A percentile compares a stretch with the other conserved stretches of the same genome.
phyloP scores from a whole-genome alignment of 2,797 vertebrate genomes.

The Acropternis orthonyx region DNA sequence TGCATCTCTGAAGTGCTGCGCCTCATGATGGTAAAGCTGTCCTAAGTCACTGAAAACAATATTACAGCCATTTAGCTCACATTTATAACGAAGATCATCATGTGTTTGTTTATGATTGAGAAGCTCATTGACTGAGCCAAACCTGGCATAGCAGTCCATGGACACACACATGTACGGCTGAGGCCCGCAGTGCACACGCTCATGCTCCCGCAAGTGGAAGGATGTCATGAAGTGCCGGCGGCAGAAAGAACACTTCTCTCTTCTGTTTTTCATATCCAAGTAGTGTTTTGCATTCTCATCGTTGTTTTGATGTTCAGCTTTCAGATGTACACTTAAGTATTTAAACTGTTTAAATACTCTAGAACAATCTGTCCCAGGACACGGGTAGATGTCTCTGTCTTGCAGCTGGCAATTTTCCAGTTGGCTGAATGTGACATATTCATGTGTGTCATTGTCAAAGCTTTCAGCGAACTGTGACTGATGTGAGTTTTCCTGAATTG shows the following conservation, averaged over 20 bases:
- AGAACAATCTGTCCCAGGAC: slow-evolving; percentile 90
- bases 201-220: slow-evolving; percentile 90
- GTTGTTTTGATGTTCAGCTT: slow-evolving; percentile 87
- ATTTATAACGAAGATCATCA: slow-evolving; percentile 89
- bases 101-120: slow-evolving; percentile 94
- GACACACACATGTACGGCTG: slow-evolving; percentile 89
- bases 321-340: slow-evolving; percentile 93
- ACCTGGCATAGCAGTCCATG: slow-evolving; percentile 86
- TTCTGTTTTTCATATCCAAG: slow-evolving; percentile 90
- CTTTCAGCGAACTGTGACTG: slow-evolving; percentile 35
- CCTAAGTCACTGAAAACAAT: slow-evolving; percentile 92
- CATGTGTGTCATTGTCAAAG: slow-evolving; percentile 55
- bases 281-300: slow-evolving; percentile 95
- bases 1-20: slow-evolving; percentile 95
- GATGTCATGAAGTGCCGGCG: slow-evolving; percentile 91
- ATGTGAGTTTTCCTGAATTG: slow-evolving; percentile 30
- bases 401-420: slow-evolving; percentile 88
- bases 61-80: slow-evolving; percentile 92
- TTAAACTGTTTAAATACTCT: slow-evolving; percentile 95
- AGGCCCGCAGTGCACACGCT: slow-evolving; percentile 86
- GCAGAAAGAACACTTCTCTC: slow-evolving; percentile 94
- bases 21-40: slow-evolving; percentile 96
- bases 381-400: slow-evolving; percentile 92
- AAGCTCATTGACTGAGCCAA: slow-evolving; percentile 88
- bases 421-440: slow-evolving; percentile 90